phyloP scores from a whole-genome alignment of 1,140 invertebrate species.

The Tribolium castaneum region DNA sequence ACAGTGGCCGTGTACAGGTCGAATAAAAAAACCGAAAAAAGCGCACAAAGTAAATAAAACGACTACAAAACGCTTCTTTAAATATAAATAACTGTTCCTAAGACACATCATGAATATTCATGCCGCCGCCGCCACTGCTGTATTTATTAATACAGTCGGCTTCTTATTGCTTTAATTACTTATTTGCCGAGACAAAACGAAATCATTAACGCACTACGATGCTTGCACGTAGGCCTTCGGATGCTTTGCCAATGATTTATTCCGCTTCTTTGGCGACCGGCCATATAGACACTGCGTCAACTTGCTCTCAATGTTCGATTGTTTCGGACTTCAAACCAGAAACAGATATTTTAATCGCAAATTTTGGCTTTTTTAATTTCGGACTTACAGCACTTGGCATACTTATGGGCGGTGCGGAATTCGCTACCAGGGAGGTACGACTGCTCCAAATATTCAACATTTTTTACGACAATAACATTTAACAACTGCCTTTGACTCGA shows the following conservation, averaged over 20 bases:
- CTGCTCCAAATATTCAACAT: neutral
- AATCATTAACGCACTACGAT: slow-evolving; percentile 23
- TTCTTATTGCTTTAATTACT: slow-evolving; percentile 49
- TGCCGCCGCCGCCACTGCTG: slow-evolving; percentile 29
- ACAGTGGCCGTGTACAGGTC: slow-evolving; percentile 57
- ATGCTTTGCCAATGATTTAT: slow-evolving; percentile 26
- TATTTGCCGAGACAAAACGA: slow-evolving; percentile 37
- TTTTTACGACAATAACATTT: neutral
- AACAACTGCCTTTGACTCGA: neutral
- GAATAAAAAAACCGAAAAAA: slow-evolving; percentile 31
- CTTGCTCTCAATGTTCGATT: neutral
- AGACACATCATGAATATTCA: slow-evolving; percentile 48
- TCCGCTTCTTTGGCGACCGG: slow-evolving; percentile 13
- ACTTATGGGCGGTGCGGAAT: neutral
- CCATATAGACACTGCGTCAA: neutral
- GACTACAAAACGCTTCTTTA: slow-evolving; percentile 47
- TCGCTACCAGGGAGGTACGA: neutral
- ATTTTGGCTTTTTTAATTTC: neutral
- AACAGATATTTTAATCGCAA: neutral
- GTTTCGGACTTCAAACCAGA: neutral
- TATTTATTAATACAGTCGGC: slow-evolving; percentile 46
- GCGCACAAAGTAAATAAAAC: slow-evolving; percentile 27
- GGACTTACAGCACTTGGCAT: neutral
- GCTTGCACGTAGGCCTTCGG: neutral
- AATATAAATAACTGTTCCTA: slow-evolving; percentile 56